Evolutionary conservation across 1,140 invertebrate genomes (phyloP), one percentile per base, ranked within the genome.

Genomic region (Heliconius hewitsoni): DNA sequence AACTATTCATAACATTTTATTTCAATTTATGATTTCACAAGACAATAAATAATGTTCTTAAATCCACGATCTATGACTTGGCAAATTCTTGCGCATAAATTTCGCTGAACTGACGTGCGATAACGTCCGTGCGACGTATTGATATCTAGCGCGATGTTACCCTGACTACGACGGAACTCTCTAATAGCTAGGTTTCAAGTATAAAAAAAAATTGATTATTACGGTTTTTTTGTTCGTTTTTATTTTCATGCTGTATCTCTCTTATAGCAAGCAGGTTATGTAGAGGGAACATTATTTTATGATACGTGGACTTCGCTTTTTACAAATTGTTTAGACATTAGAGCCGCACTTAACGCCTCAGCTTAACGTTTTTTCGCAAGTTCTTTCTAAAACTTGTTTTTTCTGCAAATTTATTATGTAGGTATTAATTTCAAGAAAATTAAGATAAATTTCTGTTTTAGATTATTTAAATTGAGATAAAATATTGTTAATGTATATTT

Each of bases 31-130:
- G 27, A 30, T 30, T 11, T 16, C 71, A 39, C 71, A 72, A 72
- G 71, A 72, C 71, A 39, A 39, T 72, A 72, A 72, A 72, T 72
- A 72, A 72, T 72, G 71, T 72, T 72, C 71, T 72, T 37, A 72
- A 72, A 72, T 72, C 71, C 71, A 39, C 71, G 71, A 72, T 72
- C 71, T 19, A 74, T 77, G 79, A 81, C 70, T 80, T 46, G 71
- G 75, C 73, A 42, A 72, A 74, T 74, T 81, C 75, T 81, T 74
- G 79, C 42, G 71, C 79, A 81, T 79, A 79, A 79, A 81, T 77
- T 42, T 52, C 79, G 55, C 39, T 55, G 46, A 52, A 57, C 71
- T 77, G 79, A 76, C 75, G 55, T 39, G 55, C 42, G 79, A 74
- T 76, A 81, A 74, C 42, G 77, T 78, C 77, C 77, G 19, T 8